Base-by-base conservation (phyloP, 92 coral and sea anemone species). In the Epizoanthus ramosus region DNA sequence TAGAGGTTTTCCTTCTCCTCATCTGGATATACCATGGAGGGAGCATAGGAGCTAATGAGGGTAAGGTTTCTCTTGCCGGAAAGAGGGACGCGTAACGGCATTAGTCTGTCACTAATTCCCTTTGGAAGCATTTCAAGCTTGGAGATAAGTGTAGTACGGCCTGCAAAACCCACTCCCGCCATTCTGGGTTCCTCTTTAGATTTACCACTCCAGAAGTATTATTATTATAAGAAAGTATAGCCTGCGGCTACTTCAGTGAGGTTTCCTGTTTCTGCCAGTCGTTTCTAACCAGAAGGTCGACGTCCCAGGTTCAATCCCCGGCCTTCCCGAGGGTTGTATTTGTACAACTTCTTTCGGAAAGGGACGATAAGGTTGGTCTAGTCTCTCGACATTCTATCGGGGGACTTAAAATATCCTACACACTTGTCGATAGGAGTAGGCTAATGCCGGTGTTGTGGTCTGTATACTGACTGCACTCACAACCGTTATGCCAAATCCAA, bases 1-100 rank as follows among this genome's bases (percentile, higher is more conserved):
- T 84, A 87, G 85, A 87, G 69, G n/a, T 79, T 63, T 43, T 83
- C 83, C 61, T 87, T 90, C 10, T 47, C 53, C 65, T 90, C 90
- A 47, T 86, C 86, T 19, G 74, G 56, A 83, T 83, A 50, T 63
- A 84, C 59, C 80, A 87, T 65, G 63, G 88, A 83, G 18, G 88
- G 80, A 39, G 85, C 86, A 28, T 77, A 87, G 16, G 45, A 85
- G 60, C 88, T 63, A 76, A 90, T 64, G 61, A 90, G 8, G 24
- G 86, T 79, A 73, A 80, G 84, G 65, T 65, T 61, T 76, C 10
- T 57, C 54, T 87, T 72, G 43, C 80, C 59, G 70, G 70, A 64
- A 4, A 90, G 83, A 3, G 93, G 72, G 19, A 90, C 71, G 17
- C 88, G n/a, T 79, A 87, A 15, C 37, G 74, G 79, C 88, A 87